Evolutionary conservation across 2,888 invertebrate genomes (phyloP), one percentile per base, ranked within the genome.

Genomic region (Caenorhabditis becei): DNA sequence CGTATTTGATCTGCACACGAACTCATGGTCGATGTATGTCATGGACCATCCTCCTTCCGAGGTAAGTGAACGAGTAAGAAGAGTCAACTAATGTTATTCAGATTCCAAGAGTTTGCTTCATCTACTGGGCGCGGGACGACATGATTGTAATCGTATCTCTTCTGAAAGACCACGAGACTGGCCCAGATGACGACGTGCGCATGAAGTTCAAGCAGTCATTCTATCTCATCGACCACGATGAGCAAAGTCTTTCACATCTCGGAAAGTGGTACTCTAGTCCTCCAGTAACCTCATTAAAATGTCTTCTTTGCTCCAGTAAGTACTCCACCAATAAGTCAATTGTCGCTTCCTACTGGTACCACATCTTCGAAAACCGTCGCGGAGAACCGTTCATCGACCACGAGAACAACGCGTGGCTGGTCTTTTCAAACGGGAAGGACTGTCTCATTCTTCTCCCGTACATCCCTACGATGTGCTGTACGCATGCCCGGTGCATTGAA

Each of bases 351-450:
- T 75, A 71, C 23, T 80, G 80, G 80, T 80, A 62, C n/a, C 80
- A 80, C 26, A 77, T 80, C 16, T 80, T 80, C 47, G 71, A 80
- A 28, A 72, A 80, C 61, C 77, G 80, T 0, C 54, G 63, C 41
- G 80, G 80, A n/a, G 77, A 80, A 54, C 75, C 80, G 16, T 80
- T 80, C 41, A 24, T 70, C 20, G 80, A 75, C 28, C 56, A 61
- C 16, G 61, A 80, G 18, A 74, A 66, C 5, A 35, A 80, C 14
- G 10, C 41, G n/a, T 80, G 77, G 75, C 28, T 80, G 11, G 66
- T 80, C 11, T 80, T 80, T 62, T 80, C 80, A 18, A 80, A 80
- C 26, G 77, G 65, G 26, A 56, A 54, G 20, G 70, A 80, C 18
- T 54, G 54, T 11, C 53, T 80, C 35, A 72, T 80, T 24, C 71